A percentile compares a stretch with the other conserved stretches of the same genome.
Conservation (phyloP, 2,113 vertebrate genomes). For the Procavia capensis region DNA sequence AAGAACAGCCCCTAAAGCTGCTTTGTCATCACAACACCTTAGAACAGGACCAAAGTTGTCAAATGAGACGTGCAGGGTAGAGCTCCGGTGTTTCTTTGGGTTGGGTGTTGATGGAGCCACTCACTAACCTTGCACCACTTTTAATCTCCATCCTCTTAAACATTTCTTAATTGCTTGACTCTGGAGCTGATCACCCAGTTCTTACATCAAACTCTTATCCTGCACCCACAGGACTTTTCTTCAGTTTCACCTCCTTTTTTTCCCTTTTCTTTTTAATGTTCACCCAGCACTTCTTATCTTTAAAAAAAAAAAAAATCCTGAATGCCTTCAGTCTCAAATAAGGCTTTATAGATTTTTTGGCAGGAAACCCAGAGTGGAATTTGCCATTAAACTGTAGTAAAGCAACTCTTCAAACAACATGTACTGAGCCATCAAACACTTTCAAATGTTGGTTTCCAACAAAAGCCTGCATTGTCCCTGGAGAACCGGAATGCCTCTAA, state of each 20-base stretch:
- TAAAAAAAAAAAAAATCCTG: constrained; percentile 22
- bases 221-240: constrained; percentile 11
- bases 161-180: constrained; percentile 43
- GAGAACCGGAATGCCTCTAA: background rate
- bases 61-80: background rate
- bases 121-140: background rate
- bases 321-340: constrained; percentile 71
- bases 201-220: constrained; percentile 62
- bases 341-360: constrained; percentile 79
- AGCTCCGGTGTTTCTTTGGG: background rate
- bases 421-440: constrained; percentile 71
- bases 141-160: constrained; percentile 17
- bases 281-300: constrained; percentile 43
- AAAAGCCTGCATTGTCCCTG: constrained; percentile 60
- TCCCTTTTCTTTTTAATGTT: constrained; percentile 62
- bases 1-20: constrained; percentile 39
- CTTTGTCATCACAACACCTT: constrained; percentile 46
- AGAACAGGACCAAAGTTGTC: constrained; percentile 2
- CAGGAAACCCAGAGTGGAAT: constrained; percentile 78
- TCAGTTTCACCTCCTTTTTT: background rate
- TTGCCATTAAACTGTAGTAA: constrained; percentile 73
- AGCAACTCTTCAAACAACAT: constrained; percentile 71
- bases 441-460: constrained; percentile 70
- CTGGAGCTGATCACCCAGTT: background rate
- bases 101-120: background rate